Evolutionary conservation across 2,888 invertebrate species (phyloP), one percentile per base, ranked within the genome.

Genomic region (Limnephilus marmoratus): DNA sequence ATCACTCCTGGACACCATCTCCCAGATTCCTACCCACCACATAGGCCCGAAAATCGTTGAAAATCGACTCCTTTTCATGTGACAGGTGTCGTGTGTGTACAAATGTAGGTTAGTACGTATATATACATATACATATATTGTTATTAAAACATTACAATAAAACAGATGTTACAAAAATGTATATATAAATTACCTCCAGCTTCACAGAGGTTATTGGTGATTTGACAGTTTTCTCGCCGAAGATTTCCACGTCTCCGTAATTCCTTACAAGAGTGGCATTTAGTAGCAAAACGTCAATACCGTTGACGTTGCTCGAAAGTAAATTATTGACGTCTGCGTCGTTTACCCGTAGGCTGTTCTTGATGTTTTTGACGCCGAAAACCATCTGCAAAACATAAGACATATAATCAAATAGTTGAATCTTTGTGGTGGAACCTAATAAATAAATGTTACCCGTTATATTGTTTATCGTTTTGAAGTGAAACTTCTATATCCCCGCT

Each of bases 211-310:
- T 81, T 34, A 93, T 68, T 80, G 88, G 81, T 4, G 91, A 85
- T 29, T 49, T 92, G 53, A 93, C 81, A 31, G 91, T 81, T 90
- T 87, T 91, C 53, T 86, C 81, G 29, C 90, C 93, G 18, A 81
- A 81, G 41, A 93, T 90, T 81, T 82, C 81, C 24, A 13, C 85
- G n/a, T 93, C 92, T 34, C 83, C 92, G 24, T 91, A 37, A 86
- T 68, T 91, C 34, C 92, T 81, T 1, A 92, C 92, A 3, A 93
- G 29, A 18, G 90, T 91, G n/a, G 41, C 41, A 82, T 93, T 93
- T 18, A 93, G 13, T 31, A 90, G 49, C 81, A 92, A 83, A 68
- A 93, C 45, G 82, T 92, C 85, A 81, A 89, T 80, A 37, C 90
- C 91, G 81, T 93, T 92, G 24, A 93, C 88, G 29, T 81, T n/a